Evolutionary conservation across 2,113 vertebrate genomes (phyloP).

Genomic region (Empidonax alnorum): DNA sequence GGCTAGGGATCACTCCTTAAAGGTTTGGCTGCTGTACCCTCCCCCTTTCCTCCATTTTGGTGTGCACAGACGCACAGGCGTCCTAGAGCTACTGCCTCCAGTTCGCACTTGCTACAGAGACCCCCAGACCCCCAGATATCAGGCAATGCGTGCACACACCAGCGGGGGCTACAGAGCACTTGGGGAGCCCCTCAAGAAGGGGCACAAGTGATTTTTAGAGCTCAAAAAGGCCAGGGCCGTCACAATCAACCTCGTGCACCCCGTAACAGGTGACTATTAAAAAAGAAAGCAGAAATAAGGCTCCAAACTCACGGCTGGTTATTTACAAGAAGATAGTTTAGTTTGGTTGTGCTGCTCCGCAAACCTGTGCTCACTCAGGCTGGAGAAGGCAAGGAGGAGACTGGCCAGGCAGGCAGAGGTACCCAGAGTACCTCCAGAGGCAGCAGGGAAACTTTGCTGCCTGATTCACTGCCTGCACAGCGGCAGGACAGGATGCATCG

Average conservation of each 20-base stretch:
- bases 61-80: background rate
- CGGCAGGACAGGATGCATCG: background rate
- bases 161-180: rapidly evolving
- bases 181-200: background rate
- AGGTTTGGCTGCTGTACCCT: background rate
- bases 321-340: background rate
- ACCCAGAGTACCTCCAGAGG: rapidly evolving
- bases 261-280: rapidly evolving
- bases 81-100: rapidly evolving
- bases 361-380: background rate
- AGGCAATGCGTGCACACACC: rapidly evolving
- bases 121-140: rapidly evolving
- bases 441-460: background rate
- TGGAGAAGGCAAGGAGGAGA: background rate
- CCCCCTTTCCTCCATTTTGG: background rate
- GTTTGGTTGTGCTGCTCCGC: background rate
- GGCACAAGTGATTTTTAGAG: background rate
- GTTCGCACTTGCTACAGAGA: background rate
- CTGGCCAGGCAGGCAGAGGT: background rate
- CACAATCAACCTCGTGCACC: background rate
- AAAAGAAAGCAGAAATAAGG: background rate
- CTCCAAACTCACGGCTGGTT: background rate
- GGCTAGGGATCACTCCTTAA: background rate
- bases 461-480: rapidly evolving
- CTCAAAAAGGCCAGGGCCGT: rapidly evolving